Evolutionary conservation across 2,888 invertebrate species (phyloP).

Genomic region (Clostera curtula): DNA sequence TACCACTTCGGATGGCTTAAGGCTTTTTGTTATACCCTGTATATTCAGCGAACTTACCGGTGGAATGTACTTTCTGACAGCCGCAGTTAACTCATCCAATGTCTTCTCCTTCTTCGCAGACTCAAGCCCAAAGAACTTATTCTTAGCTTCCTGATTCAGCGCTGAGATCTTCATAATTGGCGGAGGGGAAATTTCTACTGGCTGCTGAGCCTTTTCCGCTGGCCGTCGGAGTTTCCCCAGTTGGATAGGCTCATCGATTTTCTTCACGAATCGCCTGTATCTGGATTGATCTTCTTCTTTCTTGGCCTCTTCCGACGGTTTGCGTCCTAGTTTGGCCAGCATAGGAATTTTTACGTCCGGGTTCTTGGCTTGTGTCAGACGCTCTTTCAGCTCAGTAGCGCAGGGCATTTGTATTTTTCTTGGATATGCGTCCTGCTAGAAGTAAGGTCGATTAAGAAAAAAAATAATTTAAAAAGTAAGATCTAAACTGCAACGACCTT

Average conservation of each 20-base stretch:
- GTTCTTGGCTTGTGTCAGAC: constrained; percentile 49
- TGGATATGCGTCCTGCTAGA: constrained; percentile 39
- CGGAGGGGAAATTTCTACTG: constrained; percentile 36
- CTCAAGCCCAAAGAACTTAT: constrained; percentile 62
- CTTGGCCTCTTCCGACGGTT: constrained; percentile 48
- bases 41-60: constrained; percentile 38
- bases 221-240: constrained; percentile 55
- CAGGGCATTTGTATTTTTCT: constrained; percentile 37
- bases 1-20: too few species aligned
- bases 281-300: constrained; percentile 47
- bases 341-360: constrained; percentile 47
- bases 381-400: constrained; percentile 39
- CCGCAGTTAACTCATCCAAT: constrained; percentile 57
- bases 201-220: constrained; percentile 34
- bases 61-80: constrained; percentile 64
- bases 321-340: constrained; percentile 51
- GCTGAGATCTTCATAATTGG: constrained; percentile 53
- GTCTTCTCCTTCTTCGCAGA: constrained; percentile 49
- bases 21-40: too few species aligned
- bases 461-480: too few species aligned
- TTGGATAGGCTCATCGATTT: constrained; percentile 55
- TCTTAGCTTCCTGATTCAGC: constrained; percentile 57
- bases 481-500: too few species aligned
- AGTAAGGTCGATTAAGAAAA: too few species aligned
- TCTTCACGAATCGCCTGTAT: constrained; percentile 45